A percentile compares a stretch with the other conserved stretches of the same genome.
These are phyloP conservation scores for Pachypanchax playfairii DNA, from an alignment of 2,113 vertebrate genomes.

Conservation along the genomic window DNA sequence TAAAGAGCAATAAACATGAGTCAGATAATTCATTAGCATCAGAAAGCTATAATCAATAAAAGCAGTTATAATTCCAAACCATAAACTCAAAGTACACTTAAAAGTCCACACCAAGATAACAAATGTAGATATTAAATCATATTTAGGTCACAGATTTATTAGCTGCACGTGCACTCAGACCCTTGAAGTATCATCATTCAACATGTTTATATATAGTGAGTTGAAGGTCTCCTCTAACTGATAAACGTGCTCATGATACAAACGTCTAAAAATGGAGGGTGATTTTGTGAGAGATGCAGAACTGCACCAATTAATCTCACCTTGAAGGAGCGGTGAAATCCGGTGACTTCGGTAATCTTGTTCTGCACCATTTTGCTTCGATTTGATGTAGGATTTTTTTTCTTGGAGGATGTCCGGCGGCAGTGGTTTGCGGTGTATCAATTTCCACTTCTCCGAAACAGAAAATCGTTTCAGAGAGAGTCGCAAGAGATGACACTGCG, in stretches of 20 bases:
- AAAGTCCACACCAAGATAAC: neutral
- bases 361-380: slow-evolving; percentile 89
- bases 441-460: slow-evolving; percentile 73
- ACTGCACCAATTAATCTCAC: slow-evolving; percentile 64
- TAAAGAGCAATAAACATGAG: slow-evolving; percentile 48
- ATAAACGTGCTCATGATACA: slow-evolving; percentile 31
- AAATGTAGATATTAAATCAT: neutral
- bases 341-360: slow-evolving; percentile 87
- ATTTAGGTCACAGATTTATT: too few species aligned
- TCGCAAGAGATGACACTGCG: slow-evolving; percentile 69
- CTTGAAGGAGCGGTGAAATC: slow-evolving; percentile 93
- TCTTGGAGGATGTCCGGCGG: slow-evolving; percentile 50
- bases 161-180: slow-evolving; percentile 23
- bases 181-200: neutral
- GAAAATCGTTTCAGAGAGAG: slow-evolving; percentile 58
- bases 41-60: slow-evolving; percentile 5
- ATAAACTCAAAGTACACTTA: slow-evolving; percentile 20
- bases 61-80: neutral
- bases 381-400: slow-evolving; percentile 34
- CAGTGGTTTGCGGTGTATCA: slow-evolving; percentile 59
- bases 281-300: neutral
- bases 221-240: slow-evolving; percentile 11
- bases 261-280: neutral
- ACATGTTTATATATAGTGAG: slow-evolving; percentile 54
- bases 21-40: slow-evolving; percentile 1